Conservation (phyloP, 2,113 vertebrate species). For the Carassius gibelio region DNA sequence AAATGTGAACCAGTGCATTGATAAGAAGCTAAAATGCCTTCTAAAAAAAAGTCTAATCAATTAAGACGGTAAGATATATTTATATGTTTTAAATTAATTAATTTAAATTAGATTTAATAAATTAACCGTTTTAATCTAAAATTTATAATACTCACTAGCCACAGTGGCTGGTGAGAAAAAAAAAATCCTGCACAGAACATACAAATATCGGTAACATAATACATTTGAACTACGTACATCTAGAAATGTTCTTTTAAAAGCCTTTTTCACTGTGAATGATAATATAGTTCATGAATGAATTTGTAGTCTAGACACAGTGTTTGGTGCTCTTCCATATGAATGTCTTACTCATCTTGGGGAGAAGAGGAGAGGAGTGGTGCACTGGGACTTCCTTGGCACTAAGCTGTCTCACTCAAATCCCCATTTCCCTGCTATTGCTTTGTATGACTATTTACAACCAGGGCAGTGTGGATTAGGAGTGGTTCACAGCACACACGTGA, state of each 20-base stretch:
- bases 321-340: conserved; percentile 35
- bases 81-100: too few relatives aligned
- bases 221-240: neutral
- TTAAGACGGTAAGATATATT: too few relatives aligned
- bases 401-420: conserved; percentile 40
- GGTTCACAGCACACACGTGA: conserved; percentile 23
- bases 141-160: too few relatives aligned
- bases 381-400: conserved; percentile 35
- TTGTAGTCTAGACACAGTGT: conserved; percentile 30
- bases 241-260: neutral
- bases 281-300: conserved; percentile 40
- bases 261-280: conserved; percentile 4
- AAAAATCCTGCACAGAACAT: neutral
- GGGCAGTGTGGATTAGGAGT: conserved; percentile 43
- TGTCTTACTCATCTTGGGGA: conserved; percentile 34
- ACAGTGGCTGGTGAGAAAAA: too few relatives aligned
- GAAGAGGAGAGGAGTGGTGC: conserved; percentile 23
- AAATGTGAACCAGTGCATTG: too few relatives aligned
- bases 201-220: neutral
- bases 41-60: too few relatives aligned
- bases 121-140: too few relatives aligned
- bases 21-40: too few relatives aligned
- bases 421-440: conserved; percentile 15
- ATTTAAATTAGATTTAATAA: too few relatives aligned
- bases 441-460: conserved; percentile 33